Percentiles rank a stretch among this genome's conserved stretches.
These are phyloP conservation scores for Odobenus rosmarus DNA, from an alignment of 2,113 vertebrate genomes.

Conservation along the genomic window DNA sequence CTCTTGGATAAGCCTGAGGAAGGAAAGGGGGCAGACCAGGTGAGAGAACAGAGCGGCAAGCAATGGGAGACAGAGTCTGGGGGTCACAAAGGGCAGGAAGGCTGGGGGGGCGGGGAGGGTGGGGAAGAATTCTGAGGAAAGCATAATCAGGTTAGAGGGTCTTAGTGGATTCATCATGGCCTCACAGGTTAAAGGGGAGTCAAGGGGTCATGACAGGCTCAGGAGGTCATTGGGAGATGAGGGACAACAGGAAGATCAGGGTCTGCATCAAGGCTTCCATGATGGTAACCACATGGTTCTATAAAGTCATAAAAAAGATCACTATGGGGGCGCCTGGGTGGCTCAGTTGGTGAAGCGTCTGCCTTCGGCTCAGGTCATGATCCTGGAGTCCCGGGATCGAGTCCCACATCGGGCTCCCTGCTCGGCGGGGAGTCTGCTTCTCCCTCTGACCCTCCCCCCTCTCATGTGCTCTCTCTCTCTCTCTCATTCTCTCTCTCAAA, in stretches of 20 bases:
- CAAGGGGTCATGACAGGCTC: background rate
- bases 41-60: background rate
- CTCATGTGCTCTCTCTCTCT: too few relatives aligned
- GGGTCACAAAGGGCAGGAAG: background rate
- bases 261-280: background rate
- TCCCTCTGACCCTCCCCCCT: too few relatives aligned
- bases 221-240: background rate
- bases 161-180: background rate
- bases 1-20: conserved; percentile 92
- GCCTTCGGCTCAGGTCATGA: too few relatives aligned
- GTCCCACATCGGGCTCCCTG: too few relatives aligned
- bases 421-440: too few relatives aligned
- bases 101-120: too few relatives aligned
- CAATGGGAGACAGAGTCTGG: background rate
- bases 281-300: background rate
- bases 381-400: too few relatives aligned
- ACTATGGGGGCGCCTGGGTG: too few relatives aligned
- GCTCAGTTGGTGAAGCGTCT: background rate
- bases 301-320: background rate
- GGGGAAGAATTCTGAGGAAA: background rate
- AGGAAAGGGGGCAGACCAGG: background rate
- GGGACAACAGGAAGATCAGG: background rate
- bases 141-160: background rate
- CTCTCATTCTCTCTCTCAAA: too few relatives aligned
- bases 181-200: background rate